These are phyloP conservation scores for Pseudomyrmex pallidus DNA, from an alignment of 1,140 invertebrate genomes.

Conservation along the genomic window DNA sequence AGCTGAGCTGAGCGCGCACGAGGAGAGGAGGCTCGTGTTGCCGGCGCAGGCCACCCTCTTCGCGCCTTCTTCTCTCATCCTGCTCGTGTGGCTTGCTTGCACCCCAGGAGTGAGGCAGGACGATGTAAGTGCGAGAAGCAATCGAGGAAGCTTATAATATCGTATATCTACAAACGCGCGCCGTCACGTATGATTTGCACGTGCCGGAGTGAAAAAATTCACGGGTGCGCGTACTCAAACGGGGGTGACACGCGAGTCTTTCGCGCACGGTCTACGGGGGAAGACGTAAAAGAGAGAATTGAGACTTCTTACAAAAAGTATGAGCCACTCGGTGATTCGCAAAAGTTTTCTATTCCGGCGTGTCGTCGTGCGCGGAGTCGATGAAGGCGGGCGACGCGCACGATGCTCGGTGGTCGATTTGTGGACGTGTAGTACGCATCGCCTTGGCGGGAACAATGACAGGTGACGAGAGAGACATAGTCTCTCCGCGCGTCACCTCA, in stretches of 20 bases:
- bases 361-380: slow-evolving; percentile 16
- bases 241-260: not conserved
- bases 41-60: slow-evolving; percentile 11
- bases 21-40: slow-evolving; percentile 61
- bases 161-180: too few species aligned
- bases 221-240: not conserved
- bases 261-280: too few species aligned
- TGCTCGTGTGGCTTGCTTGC: not conserved
- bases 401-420: slow-evolving; percentile 38
- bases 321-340: too few species aligned
- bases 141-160: not conserved
- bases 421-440: slow-evolving; percentile 37
- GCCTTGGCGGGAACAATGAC: slow-evolving; percentile 60
- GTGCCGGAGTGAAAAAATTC: slow-evolving; percentile 4
- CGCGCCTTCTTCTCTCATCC: slow-evolving; percentile 3
- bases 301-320: too few species aligned
- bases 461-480: slow-evolving; percentile 56
- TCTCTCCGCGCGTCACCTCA: slow-evolving; percentile 46
- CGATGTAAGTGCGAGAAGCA: slow-evolving; percentile 43
- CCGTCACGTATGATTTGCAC: not conserved
- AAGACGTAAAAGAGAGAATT: too few species aligned
- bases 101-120: slow-evolving; percentile 28
- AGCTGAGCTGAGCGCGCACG: slow-evolving; percentile 59
- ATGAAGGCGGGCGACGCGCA: slow-evolving; percentile 41
- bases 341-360: not conserved